phyloP scores from a whole-genome alignment of 2,797 vertebrate genomes.

The Threskiornis aethiopicus region DNA sequence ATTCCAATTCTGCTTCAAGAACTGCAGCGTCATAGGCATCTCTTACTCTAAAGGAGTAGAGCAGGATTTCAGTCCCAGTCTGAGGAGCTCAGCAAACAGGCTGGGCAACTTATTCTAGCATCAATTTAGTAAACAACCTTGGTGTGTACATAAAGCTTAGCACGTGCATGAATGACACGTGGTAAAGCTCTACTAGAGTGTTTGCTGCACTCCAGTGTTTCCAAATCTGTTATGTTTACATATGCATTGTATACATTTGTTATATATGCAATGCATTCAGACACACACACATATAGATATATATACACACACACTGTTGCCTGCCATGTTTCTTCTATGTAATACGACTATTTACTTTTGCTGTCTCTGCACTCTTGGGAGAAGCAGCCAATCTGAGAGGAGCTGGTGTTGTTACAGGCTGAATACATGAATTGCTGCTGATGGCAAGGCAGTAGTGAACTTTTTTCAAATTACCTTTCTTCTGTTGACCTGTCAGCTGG shows the following conservation, averaged over 20 bases:
- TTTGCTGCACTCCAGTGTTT: neutral
- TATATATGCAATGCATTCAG: neutral
- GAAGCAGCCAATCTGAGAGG: neutral
- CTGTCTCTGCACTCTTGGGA: neutral
- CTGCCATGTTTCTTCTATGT: neutral
- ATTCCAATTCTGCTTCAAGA: conserved; percentile 15
- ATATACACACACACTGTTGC: neutral
- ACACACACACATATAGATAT: neutral
- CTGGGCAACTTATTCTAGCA: neutral
- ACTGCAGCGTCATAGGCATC: neutral
- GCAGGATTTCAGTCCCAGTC: conserved; percentile 11
- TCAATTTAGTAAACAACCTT: neutral
- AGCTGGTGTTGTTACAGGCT: neutral
- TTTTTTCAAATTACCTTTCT: neutral
- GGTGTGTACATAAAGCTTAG: neutral
- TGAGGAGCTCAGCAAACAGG: conserved; percentile 11
- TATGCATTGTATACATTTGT: neutral
- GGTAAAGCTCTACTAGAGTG: neutral
- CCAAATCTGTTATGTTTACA: neutral
- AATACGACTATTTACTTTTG: neutral
- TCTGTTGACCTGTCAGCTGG: neutral
- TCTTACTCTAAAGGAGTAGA: conserved; percentile 12
- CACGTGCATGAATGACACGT: accelerated
- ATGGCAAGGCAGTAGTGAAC: neutral
- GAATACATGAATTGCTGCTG: neutral